phyloP scores from a whole-genome alignment of 2,888 invertebrate species.

The Sphinx pinastri region DNA sequence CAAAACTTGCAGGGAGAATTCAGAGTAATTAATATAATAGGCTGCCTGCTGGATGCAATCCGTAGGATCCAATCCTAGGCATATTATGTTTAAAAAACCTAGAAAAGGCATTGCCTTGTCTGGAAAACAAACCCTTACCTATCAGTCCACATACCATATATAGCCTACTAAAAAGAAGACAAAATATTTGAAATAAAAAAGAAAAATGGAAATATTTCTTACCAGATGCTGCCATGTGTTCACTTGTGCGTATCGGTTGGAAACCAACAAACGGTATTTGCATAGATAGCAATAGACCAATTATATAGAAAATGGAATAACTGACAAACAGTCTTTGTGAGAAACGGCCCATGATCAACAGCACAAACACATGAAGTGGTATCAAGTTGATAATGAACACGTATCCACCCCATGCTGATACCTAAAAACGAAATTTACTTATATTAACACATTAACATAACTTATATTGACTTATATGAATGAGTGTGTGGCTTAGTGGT shows the following conservation, averaged over 20 bases:
- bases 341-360: conserved; percentile 97
- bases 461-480: background rate
- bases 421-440: conserved; percentile 73
- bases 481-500: too few relatives aligned
- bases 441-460: background rate
- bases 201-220: conserved; percentile 36
- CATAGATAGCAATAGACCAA: conserved; percentile 98
- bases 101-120: too few relatives aligned
- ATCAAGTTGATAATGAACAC: conserved; percentile 99
- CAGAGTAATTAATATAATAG: too few relatives aligned
- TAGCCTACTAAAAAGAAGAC: too few relatives aligned
- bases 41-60: too few relatives aligned
- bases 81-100: too few relatives aligned
- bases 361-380: conserved; percentile 97
- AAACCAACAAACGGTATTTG: conserved; percentile 98
- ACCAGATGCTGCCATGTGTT: conserved; percentile 99
- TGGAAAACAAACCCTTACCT: too few relatives aligned
- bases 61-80: too few relatives aligned
- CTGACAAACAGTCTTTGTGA: conserved; percentile 96
- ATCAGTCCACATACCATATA: too few relatives aligned
- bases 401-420: conserved; percentile 99
- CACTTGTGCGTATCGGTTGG: conserved; percentile 99
- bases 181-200: background rate
- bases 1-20: too few relatives aligned
- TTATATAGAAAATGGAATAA: conserved; percentile 98